phyloP scores from a whole-genome alignment of 2,797 vertebrate genomes.

The Todus mexicanus region DNA sequence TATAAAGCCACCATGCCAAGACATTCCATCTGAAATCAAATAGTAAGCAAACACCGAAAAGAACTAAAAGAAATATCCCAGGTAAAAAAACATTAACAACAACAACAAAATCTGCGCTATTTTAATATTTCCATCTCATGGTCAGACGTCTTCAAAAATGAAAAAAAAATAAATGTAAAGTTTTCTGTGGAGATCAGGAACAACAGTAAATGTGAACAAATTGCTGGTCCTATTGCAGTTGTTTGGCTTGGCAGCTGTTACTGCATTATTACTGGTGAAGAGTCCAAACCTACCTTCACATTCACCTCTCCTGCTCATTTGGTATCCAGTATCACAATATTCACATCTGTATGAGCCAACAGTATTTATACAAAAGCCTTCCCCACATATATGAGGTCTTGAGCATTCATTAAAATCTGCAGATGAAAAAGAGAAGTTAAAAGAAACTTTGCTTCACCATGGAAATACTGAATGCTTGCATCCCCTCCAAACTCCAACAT shows the following conservation, averaged over 20 bases:
- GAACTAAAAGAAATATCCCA: background rate
- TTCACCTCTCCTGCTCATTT: slow-evolving; percentile 72
- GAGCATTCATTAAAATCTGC: slow-evolving; percentile 83
- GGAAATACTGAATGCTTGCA: background rate
- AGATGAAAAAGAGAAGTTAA: background rate
- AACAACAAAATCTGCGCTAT: background rate
- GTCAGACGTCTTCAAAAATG: background rate
- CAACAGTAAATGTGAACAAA: background rate
- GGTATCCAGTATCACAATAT: slow-evolving; percentile 80
- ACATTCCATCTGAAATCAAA: background rate
- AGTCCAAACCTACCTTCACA: slow-evolving; percentile 77
- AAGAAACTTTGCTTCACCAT: background rate
- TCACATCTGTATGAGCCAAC: slow-evolving; percentile 79
- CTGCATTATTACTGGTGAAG: background rate
- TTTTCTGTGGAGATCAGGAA: background rate
- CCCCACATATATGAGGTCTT: slow-evolving; percentile 73
- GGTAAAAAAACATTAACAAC: background rate
- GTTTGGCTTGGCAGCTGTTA: background rate
- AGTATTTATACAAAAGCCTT: slow-evolving; percentile 80
- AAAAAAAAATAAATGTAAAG: background rate
- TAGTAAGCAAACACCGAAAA: background rate
- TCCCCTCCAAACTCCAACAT: background rate
- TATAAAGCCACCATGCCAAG: background rate
- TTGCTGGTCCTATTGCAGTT: background rate
- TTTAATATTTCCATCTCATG: background rate